phyloP scores from a whole-genome alignment of 1,140 invertebrate genomes.

The Notospermus geniculatus region DNA sequence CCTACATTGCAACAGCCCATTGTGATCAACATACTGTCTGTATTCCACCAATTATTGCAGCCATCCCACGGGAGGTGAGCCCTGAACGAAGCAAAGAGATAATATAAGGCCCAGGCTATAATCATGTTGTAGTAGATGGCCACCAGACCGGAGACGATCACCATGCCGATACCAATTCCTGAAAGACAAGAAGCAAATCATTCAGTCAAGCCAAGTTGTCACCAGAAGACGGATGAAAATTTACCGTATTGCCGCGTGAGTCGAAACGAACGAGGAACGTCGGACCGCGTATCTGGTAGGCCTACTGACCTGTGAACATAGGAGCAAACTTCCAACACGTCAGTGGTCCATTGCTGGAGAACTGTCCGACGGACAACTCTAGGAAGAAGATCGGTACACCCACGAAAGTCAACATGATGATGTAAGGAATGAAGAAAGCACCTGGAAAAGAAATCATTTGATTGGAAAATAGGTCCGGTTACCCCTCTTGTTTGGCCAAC shows the following conservation, averaged over 20 bases:
- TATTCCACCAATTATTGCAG: conserved; percentile 36
- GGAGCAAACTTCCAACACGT: conserved; percentile 78
- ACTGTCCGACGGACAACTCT: conserved; percentile 76
- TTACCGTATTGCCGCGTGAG: no score
- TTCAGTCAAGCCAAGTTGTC: no score
- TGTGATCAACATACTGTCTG: conserved; percentile 4
- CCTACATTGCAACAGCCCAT: no score
- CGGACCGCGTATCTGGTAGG: no score
- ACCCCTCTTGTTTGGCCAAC: no score
- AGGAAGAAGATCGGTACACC: conserved; percentile 73
- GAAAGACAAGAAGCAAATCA: conserved; percentile 36
- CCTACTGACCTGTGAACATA: conserved; percentile 68
- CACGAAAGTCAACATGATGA: conserved; percentile 63
- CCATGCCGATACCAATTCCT: conserved; percentile 79
- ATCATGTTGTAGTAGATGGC: conserved; percentile 59
- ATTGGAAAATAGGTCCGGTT: no score
- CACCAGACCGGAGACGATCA: conserved; percentile 56
- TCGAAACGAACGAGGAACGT: no score
- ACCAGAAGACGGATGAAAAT: no score
- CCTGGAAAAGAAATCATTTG: conserved; percentile 42
- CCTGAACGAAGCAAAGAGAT: conserved; percentile 51
- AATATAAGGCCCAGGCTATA: conserved; percentile 58
- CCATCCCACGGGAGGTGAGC: conserved; percentile 45
- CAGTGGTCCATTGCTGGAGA: conserved; percentile 72
- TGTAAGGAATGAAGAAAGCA: conserved; percentile 71